Percentiles rank a stretch among this genome's conserved stretches.
Conservation (phyloP, 2,888 invertebrate genomes). For the Gisinianus flammeolus region DNA sequence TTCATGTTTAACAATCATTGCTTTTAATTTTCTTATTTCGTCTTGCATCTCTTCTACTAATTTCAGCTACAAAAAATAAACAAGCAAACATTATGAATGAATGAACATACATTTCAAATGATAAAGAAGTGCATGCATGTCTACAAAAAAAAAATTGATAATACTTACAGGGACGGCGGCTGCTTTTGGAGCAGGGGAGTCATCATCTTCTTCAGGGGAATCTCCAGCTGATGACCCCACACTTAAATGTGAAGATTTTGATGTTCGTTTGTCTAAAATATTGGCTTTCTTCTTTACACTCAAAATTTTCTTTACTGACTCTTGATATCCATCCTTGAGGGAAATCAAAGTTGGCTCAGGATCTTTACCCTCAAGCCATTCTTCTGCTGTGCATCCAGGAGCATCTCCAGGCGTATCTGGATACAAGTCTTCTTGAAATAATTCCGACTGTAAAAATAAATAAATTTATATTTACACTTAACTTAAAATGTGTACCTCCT, state of each 20-base stretch:
- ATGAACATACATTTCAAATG: too few relatives aligned
- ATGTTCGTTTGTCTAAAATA: conserved; percentile 74
- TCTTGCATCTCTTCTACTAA: conserved; percentile 80
- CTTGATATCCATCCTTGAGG: conserved; percentile 71
- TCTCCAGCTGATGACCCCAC: conserved; percentile 47
- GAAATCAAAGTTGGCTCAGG: conserved; percentile 91
- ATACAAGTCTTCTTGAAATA: conserved; percentile 96
- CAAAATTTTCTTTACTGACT: conserved; percentile 69
- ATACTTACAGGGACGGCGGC: conserved; percentile 32
- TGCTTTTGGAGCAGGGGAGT: conserved; percentile 42
- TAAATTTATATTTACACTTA: not conserved
- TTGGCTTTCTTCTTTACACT: conserved; percentile 80
- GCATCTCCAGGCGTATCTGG: conserved; percentile 93
- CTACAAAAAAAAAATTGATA: not conserved
- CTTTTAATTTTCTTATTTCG: conserved; percentile 88
- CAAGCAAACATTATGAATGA: not conserved
- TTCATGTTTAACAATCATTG: conserved; percentile 94
- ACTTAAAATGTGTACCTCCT: not conserved
- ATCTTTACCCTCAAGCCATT: conserved; percentile 89
- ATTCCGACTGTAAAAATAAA: conserved; percentile 73
- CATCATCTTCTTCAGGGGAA: conserved; percentile 54
- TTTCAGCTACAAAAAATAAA: conserved; percentile 50
- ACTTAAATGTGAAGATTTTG: conserved; percentile 51
- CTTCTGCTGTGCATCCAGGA: conserved; percentile 86
- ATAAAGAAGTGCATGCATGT: not conserved